Percentiles rank a stretch among this genome's conserved stretches.
Conservation (phyloP, 1,140 invertebrate genomes). For the Drosophila sulfurigaster region DNA sequence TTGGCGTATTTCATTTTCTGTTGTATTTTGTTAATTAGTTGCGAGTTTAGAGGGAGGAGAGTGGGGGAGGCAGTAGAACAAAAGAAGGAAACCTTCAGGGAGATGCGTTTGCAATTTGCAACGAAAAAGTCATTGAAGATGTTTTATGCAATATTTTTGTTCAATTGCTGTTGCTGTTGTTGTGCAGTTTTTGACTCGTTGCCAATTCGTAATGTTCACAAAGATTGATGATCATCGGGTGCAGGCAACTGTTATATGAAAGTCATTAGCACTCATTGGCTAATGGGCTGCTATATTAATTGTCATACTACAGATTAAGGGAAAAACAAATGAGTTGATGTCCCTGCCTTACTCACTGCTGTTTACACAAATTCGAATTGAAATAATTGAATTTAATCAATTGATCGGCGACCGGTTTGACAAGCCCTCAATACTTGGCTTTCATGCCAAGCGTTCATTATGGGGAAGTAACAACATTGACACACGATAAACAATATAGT, state of each 20-base stretch:
- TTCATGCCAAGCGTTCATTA: neutral
- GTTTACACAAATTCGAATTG: too few relatives aligned
- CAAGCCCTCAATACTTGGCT: neutral
- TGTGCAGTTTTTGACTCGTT: conserved; percentile 21
- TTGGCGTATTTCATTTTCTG: conserved; percentile 18
- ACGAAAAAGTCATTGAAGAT: conserved; percentile 41
- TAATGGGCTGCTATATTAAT: neutral
- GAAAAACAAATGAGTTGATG: too few relatives aligned
- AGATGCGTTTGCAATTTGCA: conserved; percentile 32
- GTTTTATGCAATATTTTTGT: conserved; percentile 36
- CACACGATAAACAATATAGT: neutral
- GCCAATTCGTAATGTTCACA: conserved; percentile 39
- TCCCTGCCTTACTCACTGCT: too few relatives aligned
- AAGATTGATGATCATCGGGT: conserved; percentile 16
- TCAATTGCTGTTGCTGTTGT: conserved; percentile 13
- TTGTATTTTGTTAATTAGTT: conserved; percentile 38
- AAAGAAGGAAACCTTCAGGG: conserved; percentile 28
- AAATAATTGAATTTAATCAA: neutral
- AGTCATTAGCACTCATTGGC: neutral
- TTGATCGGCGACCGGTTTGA: neutral
- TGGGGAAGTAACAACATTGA: neutral
- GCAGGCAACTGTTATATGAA: conserved; percentile 17
- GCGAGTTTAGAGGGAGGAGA: neutral
- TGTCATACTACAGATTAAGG: neutral
- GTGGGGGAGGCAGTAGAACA: neutral